Evolutionary conservation across 2,888 invertebrate genomes (phyloP).

Genomic region (Hetaerina titia): DNA sequence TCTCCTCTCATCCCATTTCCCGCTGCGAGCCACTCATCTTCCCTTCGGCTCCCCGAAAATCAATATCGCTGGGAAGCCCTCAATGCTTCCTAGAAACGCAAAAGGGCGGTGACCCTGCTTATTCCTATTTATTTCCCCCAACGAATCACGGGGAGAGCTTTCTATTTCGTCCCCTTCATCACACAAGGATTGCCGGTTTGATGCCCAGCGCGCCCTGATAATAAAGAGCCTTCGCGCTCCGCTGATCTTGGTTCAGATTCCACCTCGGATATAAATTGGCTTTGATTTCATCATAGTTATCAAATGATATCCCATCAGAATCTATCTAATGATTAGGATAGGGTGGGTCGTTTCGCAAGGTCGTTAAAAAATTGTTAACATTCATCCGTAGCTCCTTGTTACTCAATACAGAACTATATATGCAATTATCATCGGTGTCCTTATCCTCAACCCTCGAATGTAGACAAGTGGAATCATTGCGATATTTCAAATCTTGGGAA

Average conservation of each 20-base stretch:
- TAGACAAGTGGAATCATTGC: no score
- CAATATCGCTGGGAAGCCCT: not conserved
- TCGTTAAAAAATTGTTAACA: no score
- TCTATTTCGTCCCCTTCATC: not conserved
- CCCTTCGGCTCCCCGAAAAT: not conserved
- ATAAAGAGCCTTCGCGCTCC: not conserved
- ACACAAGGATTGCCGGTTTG: not conserved
- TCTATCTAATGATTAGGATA: not conserved
- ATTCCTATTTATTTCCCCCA: not conserved
- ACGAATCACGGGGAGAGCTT: not conserved
- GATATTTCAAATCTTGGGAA: no score
- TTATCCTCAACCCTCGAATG: no score
- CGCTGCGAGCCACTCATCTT: not conserved
- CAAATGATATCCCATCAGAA: not conserved
- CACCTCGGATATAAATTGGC: not conserved
- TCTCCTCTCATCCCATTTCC: not conserved
- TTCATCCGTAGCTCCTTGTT: no score
- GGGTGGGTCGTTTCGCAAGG: no score
- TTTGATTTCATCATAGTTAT: not conserved
- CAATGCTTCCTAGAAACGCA: conserved; percentile 22
- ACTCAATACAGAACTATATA: no score
- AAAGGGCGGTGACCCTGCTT: not conserved
- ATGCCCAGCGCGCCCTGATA: not conserved
- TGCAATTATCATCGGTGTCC: no score
- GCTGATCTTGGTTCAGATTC: not conserved